Evolutionary conservation across 2,113 vertebrate genomes (phyloP), one percentile per base, ranked within the genome.

Genomic region (Ophthalmolycus amberensis): DNA sequence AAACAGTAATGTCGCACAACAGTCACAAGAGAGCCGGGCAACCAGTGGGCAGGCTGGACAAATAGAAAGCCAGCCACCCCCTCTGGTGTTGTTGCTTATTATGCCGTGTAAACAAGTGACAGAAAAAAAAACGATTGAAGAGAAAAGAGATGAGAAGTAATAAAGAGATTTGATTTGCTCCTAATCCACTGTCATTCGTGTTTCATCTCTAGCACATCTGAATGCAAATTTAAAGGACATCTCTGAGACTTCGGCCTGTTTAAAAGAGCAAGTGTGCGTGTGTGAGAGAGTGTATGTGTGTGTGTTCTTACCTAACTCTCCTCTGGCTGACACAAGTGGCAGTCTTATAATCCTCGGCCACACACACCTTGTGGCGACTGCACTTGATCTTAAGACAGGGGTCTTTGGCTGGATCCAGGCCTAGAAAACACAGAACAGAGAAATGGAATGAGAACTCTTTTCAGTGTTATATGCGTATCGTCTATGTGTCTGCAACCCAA

Each of bases 381-480:
- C 98, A 99, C 92, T 99, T 99, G 90, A 97, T 95, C 95, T 98
- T 99, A 89, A 96, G 95, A 94, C 98, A 99, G 2, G 98, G 98
- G 91, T 99, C 97, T 95, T 96, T 98, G 90, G 96, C 94, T 32
- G 97, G 96, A 95, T 99, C 97, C 90, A 99, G 95, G 92, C 94
- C 96, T 97, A 84, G 37, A 56, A 48, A 94, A 50, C 46, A 88
- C n/a, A 93, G 32, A 82, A 60, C 15, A 77, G 18, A 60, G 16
- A 80, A 27, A 67, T 0, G 38, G 32, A 18, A 25, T 12, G 16
- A 66, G 5, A 38, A 56, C 0, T 42, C 6, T 50, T 52, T 46
- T 15, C 40, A 52, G 5, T 40, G 54, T 73, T 69, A 3, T 70
- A 8, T 6, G 42, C 25, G 20, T 22, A 22, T 29, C 62, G 3